A percentile compares a stretch with the other conserved stretches of the same genome.
Evolutionary conservation across 2,888 invertebrate species (phyloP).

Genomic region (Thysanoteuthis rhombus): DNA sequence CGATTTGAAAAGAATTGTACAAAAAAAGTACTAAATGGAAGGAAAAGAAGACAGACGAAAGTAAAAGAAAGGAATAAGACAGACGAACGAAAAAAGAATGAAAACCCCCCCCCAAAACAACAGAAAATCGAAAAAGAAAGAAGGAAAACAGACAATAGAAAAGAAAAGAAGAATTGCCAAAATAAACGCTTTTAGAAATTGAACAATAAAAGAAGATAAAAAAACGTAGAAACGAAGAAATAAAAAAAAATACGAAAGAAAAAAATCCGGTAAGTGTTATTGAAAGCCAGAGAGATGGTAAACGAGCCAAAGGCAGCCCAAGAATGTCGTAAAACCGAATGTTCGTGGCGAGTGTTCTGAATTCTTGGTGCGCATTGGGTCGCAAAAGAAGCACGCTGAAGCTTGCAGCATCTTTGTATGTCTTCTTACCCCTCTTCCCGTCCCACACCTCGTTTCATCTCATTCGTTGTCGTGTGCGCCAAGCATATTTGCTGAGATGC

Average conservation of each 20-base stretch:
- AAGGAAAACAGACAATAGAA: background rate
- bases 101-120: too few relatives aligned
- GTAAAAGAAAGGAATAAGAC: too few relatives aligned
- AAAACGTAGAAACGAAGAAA: background rate
- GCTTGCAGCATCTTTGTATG: background rate
- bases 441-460: background rate
- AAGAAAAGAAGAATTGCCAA: background rate
- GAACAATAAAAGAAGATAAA: background rate
- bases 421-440: background rate
- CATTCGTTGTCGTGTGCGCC: background rate
- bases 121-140: background rate
- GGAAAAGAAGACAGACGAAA: too few relatives aligned
- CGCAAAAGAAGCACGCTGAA: background rate
- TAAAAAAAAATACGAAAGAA: background rate
- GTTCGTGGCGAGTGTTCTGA: background rate
- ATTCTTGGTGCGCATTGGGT: background rate
- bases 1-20: too few relatives aligned
- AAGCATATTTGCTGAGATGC: background rate
- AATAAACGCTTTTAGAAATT: background rate
- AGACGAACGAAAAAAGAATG: too few relatives aligned
- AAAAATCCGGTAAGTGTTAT: background rate
- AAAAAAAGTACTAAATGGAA: too few relatives aligned
- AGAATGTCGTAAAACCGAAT: background rate
- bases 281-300: background rate
- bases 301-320: background rate